phyloP scores from a whole-genome alignment of 2,113 vertebrate genomes.

The Apodemus sylvaticus region DNA sequence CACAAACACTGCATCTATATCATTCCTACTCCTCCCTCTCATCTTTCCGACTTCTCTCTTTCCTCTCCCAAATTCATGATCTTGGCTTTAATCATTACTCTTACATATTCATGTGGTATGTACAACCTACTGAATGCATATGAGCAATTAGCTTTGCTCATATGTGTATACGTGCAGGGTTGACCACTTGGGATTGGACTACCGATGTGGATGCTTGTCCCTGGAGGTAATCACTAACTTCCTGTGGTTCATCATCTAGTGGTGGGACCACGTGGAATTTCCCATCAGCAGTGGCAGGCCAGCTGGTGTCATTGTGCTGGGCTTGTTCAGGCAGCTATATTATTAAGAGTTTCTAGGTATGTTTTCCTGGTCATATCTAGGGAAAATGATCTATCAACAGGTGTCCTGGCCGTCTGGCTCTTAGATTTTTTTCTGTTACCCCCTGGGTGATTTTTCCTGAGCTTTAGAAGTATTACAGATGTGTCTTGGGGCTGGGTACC shows the following conservation, averaged over 20 bases:
- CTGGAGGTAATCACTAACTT: neutral
- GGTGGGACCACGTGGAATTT: neutral
- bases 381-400: neutral
- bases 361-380: neutral
- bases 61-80: neutral
- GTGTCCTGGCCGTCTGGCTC: neutral
- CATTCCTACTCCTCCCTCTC: neutral
- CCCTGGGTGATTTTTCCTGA: neutral
- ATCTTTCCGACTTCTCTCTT: neutral
- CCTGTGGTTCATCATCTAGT: neutral
- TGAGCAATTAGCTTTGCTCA: neutral
- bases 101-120: neutral
- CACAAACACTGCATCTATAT: neutral
- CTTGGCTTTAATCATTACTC: neutral
- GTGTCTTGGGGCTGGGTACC: neutral
- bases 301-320: neutral
- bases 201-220: neutral
- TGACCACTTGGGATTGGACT: neutral
- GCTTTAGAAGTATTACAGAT: neutral
- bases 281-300: neutral
- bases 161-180: neutral
- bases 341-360: neutral
- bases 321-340: neutral
- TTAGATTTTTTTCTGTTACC: neutral
- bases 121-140: too few species aligned